phyloP scores from a whole-genome alignment of 2,113 vertebrate genomes.

The Catagonus wagneri region DNA sequence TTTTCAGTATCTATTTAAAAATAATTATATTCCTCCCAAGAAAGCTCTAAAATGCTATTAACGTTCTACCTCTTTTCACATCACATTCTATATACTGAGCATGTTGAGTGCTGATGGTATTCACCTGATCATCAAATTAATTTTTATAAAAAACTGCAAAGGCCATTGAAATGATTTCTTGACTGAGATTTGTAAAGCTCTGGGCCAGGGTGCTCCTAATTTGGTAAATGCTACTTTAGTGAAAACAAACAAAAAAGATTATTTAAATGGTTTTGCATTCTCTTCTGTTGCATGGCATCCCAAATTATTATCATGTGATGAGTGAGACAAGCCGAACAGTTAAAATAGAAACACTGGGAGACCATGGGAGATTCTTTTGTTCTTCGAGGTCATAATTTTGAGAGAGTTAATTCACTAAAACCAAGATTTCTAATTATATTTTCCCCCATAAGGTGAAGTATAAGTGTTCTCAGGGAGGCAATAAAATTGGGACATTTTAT shows the following conservation, averaged over 20 bases:
- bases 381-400: background rate
- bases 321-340: too few relatives aligned
- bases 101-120: background rate
- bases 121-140: constrained; percentile 49
- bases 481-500: constrained; percentile 19
- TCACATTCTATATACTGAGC: background rate
- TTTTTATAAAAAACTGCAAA: constrained; percentile 59
- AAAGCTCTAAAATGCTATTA: constrained; percentile 36
- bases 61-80: background rate
- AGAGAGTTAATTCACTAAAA: constrained; percentile 29
- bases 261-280: background rate
- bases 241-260: constrained; percentile 42
- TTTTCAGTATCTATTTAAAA: constrained; percentile 29
- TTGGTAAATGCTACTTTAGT: constrained; percentile 44
- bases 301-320: background rate
- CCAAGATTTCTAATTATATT: background rate
- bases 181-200: constrained; percentile 53
- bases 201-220: constrained; percentile 27
- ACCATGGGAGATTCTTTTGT: background rate
- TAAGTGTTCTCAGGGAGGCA: constrained; percentile 6
- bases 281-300: background rate
- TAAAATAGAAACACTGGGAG: background rate
- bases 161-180: constrained; percentile 51
- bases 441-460: background rate
- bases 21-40: background rate